A percentile compares a stretch with the other conserved stretches of the same genome.
phyloP scores from a whole-genome alignment of 2,113 vertebrate genomes.

The Tragelaphus buxtoni region DNA sequence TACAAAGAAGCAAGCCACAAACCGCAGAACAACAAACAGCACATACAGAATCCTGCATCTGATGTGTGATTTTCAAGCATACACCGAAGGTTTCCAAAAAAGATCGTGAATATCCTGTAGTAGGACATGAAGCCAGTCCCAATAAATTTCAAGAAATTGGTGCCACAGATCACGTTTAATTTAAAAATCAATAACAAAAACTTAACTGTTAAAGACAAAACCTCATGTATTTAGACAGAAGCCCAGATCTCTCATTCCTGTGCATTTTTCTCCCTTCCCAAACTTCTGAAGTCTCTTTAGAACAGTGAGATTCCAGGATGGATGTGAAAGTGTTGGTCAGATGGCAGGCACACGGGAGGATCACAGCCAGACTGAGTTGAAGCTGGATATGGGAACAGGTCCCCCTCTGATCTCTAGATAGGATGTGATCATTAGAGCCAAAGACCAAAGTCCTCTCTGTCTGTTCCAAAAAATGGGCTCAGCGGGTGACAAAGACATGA shows the following conservation, averaged over 20 bases:
- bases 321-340: not conserved
- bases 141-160: not conserved
- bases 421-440: slow-evolving; percentile 42
- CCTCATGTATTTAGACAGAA: not conserved
- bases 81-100: not conserved
- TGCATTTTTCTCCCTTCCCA: not conserved
- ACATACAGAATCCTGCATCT: not conserved
- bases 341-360: not conserved
- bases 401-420: not conserved
- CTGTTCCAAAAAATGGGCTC: slow-evolving; percentile 31
- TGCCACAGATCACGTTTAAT: not conserved
- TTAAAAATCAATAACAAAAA: not conserved
- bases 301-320: not conserved
- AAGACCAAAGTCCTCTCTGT: not conserved
- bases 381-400: not conserved
- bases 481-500: not conserved
- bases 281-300: not conserved
- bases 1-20: not conserved
- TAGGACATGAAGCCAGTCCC: not conserved
- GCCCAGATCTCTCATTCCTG: not conserved
- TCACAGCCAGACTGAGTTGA: not conserved
- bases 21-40: not conserved
- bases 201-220: not conserved
- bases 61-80: not conserved
- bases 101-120: fast-evolving